Evolutionary conservation across 2,797 vertebrate genomes (phyloP).

Genomic region (Todus mexicanus): DNA sequence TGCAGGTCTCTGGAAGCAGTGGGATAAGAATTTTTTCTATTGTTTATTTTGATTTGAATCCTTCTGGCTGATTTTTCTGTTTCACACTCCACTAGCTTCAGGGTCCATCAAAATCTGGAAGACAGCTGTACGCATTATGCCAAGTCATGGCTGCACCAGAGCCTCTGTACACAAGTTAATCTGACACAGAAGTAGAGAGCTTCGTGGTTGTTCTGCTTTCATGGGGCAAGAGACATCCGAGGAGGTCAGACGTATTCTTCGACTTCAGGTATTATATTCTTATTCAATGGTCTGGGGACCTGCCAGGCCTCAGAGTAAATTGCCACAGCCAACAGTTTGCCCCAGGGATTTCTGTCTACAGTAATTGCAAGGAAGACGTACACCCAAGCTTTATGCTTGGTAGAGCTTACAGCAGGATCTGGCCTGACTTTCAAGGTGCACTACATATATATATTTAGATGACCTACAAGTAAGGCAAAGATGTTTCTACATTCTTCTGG

Average conservation of each 20-base stretch:
- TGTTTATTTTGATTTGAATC: background rate
- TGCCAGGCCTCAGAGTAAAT: background rate
- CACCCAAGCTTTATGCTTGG: background rate
- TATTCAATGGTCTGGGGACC: background rate
- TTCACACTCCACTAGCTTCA: background rate
- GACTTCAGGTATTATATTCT: background rate
- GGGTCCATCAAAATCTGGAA: background rate
- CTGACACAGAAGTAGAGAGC: background rate
- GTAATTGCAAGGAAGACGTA: background rate
- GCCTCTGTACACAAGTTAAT: background rate
- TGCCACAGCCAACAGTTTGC: background rate
- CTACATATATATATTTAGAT: background rate
- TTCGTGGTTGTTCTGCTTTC: background rate
- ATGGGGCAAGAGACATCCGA: background rate
- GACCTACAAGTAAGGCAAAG: background rate
- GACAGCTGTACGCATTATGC: background rate
- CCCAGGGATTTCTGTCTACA: background rate
- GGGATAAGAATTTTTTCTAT: background rate
- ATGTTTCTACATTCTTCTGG: background rate
- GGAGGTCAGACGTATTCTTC: background rate
- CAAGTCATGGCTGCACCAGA: conserved; percentile 4
- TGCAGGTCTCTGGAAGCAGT: background rate
- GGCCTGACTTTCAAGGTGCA: background rate
- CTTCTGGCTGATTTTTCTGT: background rate
- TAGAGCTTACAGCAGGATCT: background rate